These are phyloP conservation scores for Falcaria lacertinaria DNA, from an alignment of 2,888 invertebrate species.

Conservation along the genomic window DNA sequence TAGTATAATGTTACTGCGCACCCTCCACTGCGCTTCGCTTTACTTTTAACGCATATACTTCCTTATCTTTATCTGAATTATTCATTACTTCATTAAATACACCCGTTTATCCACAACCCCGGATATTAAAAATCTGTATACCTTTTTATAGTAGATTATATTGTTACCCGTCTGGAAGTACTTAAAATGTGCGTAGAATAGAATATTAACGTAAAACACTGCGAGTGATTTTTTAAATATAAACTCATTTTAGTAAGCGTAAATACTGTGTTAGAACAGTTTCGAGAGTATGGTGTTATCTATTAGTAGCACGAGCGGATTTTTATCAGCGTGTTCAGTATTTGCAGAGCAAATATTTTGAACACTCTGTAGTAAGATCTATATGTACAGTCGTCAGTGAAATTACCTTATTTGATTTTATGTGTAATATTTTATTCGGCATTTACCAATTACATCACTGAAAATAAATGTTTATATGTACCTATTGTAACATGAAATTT, in stretches of 20 bases:
- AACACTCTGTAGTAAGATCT: slow-evolving; percentile 27
- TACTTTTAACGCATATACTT: slow-evolving; percentile 28
- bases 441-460: too few relatives aligned
- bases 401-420: too few relatives aligned
- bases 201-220: slow-evolving; percentile 3
- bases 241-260: slow-evolving; percentile 23
- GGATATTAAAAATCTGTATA: not conserved
- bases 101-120: slow-evolving; percentile 9
- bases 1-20: slow-evolving; percentile 61
- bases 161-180: not conserved
- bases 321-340: slow-evolving; percentile 48
- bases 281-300: slow-evolving; percentile 46
- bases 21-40: slow-evolving; percentile 52
- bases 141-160: not conserved
- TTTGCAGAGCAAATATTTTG: slow-evolving; percentile 63
- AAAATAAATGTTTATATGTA: too few relatives aligned
- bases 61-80: slow-evolving; percentile 14
- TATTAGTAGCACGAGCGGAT: slow-evolving; percentile 54
- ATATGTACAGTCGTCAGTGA: slow-evolving; percentile 6
- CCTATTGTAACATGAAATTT: too few relatives aligned
- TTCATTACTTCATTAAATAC: slow-evolving; percentile 13
- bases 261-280: slow-evolving; percentile 23
- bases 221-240: slow-evolving; percentile 11
- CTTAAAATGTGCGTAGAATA: slow-evolving; percentile 10
- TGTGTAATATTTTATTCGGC: too few relatives aligned